phyloP scores from a whole-genome alignment of 2,113 vertebrate genomes.

The Xiphophorus hellerii region DNA sequence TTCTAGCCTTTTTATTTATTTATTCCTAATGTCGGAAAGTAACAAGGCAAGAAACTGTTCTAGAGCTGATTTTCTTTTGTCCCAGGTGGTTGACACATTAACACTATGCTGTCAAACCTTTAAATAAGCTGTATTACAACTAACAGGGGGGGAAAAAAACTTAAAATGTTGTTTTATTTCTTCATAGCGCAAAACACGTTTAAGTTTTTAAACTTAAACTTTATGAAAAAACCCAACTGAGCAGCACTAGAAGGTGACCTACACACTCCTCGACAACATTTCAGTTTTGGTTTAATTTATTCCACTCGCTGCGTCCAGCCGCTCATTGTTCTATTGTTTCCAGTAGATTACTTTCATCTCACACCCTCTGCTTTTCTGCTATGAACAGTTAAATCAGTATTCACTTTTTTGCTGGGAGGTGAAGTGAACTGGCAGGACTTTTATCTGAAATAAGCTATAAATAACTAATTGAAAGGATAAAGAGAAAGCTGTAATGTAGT shows the following conservation, averaged over 20 bases:
- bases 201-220: not conserved
- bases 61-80: no score
- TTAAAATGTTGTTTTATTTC: no score
- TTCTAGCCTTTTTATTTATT: no score
- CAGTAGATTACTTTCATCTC: slow-evolving; percentile 47
- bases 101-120: no score
- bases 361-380: slow-evolving; percentile 22
- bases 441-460: slow-evolving; percentile 62
- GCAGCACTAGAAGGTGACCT: not conserved
- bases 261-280: slow-evolving; percentile 4
- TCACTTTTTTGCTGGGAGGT: slow-evolving; percentile 42
- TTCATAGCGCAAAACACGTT: no score
- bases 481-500: slow-evolving; percentile 18
- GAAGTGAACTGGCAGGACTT: slow-evolving; percentile 50
- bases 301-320: slow-evolving; percentile 39
- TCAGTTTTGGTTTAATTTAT: slow-evolving; percentile 19
- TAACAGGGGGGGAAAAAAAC: no score
- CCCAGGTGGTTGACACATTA: no score
- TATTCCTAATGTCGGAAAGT: no score
- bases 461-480: slow-evolving; percentile 47
- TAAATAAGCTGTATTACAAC: no score
- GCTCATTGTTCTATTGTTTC: slow-evolving; percentile 43
- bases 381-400: slow-evolving; percentile 39
- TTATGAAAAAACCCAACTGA: not conserved
- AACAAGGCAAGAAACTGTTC: no score